These are phyloP conservation scores for Pocillopora grandis DNA, from an alignment of 92 coral and sea anemone genomes.

Conservation along the genomic window DNA sequence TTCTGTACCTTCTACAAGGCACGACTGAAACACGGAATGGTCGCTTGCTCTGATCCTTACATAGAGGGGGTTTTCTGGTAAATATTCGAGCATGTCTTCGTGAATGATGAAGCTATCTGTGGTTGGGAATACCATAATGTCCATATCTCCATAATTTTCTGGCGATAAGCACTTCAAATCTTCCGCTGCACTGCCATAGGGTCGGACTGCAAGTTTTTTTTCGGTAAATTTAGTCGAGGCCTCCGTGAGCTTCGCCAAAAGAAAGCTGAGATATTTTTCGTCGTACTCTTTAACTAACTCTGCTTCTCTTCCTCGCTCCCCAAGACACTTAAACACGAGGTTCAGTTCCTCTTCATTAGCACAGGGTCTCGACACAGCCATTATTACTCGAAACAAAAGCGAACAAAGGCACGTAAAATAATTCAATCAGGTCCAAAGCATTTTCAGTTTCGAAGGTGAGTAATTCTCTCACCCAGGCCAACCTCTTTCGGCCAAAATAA, in stretches of 20 bases:
- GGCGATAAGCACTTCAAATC: conserved; percentile 50
- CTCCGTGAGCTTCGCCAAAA: background rate
- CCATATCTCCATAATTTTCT: conserved; percentile 65
- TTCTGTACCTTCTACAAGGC: conserved; percentile 43
- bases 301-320: conserved; percentile 23
- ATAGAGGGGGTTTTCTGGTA: conserved; percentile 29
- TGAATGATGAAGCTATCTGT: conserved; percentile 38
- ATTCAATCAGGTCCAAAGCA: too few species aligned
- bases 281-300: conserved; percentile 3
- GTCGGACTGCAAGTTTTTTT: conserved; percentile 1
- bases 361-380: conserved; percentile 10
- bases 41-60: conserved; percentile 55
- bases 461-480: too few species aligned
- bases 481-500: too few species aligned
- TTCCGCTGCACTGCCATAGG: conserved; percentile 67
- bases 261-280: background rate
- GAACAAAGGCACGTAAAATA: too few species aligned
- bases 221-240: background rate
- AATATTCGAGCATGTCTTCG: conserved; percentile 45
- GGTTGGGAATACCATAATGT: conserved; percentile 56
- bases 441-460: too few species aligned
- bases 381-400: background rate
- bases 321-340: conserved; percentile 33
- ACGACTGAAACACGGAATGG: conserved; percentile 57
- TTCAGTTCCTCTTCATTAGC: conserved; percentile 27